Percentiles rank a stretch among this genome's conserved stretches.
Evolutionary conservation across 1,140 invertebrate genomes (phyloP).

Genomic region (Potamilus streckersoni): DNA sequence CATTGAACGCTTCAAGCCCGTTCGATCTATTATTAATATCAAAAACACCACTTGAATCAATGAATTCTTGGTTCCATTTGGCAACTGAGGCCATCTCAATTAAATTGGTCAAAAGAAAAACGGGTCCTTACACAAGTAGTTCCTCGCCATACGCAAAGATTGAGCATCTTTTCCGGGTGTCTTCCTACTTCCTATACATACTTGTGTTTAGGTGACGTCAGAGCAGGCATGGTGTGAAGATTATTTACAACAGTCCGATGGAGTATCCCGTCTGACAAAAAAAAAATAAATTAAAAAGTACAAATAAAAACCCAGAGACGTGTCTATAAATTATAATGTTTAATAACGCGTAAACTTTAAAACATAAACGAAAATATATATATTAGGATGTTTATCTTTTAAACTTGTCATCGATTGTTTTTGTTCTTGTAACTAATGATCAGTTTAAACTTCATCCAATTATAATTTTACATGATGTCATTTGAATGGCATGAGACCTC

Average conservation of each 20-base stretch:
- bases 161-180: slow-evolving; percentile 31
- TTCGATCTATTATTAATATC: slow-evolving; percentile 23
- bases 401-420: no score
- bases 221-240: neutral
- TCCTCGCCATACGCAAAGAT: neutral
- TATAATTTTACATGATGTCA: slow-evolving; percentile 31
- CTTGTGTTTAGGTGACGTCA: slow-evolving; percentile 1
- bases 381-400: no score
- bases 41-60: slow-evolving; percentile 28
- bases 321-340: no score
- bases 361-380: no score
- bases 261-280: no score
- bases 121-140: neutral
- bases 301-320: no score
- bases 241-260: no score
- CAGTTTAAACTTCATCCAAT: neutral
- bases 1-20: slow-evolving; percentile 24
- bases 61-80: slow-evolving; percentile 40
- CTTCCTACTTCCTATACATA: slow-evolving; percentile 15
- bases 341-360: no score
- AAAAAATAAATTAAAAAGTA: no score
- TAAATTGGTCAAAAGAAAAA: slow-evolving; percentile 29
- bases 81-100: slow-evolving; percentile 41
- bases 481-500: neutral
- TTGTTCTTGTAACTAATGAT: no score